Evolutionary conservation across 2,888 invertebrate genomes (phyloP).

Genomic region (Byasa hedistus): DNA sequence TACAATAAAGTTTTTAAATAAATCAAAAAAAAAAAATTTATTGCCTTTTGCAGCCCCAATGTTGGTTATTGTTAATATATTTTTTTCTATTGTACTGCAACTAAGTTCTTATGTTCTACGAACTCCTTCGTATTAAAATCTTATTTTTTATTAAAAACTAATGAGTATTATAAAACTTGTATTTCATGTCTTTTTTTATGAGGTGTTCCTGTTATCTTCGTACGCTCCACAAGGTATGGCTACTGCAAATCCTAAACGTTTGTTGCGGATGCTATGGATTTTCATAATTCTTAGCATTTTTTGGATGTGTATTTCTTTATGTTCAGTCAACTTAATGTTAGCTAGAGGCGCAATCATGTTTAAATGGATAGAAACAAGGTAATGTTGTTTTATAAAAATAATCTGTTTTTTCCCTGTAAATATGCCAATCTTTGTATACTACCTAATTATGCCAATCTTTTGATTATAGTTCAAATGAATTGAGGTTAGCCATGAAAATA

Average conservation of each 20-base stretch:
- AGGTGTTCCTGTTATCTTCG: slow-evolving; percentile 87
- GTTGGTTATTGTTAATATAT: too few relatives aligned
- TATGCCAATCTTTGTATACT: too few relatives aligned
- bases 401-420: background rate
- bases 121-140: too few relatives aligned
- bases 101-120: too few relatives aligned
- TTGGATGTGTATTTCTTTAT: slow-evolving; percentile 85
- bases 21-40: too few relatives aligned
- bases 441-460: slow-evolving; percentile 26
- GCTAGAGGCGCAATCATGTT: slow-evolving; percentile 81
- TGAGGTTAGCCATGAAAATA: slow-evolving; percentile 77
- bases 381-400: slow-evolving; percentile 28
- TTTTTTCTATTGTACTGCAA: too few relatives aligned
- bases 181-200: slow-evolving; percentile 33
- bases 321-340: slow-evolving; percentile 83
- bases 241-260: slow-evolving; percentile 82
- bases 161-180: too few relatives aligned
- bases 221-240: slow-evolving; percentile 82
- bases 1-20: too few relatives aligned
- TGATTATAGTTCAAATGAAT: slow-evolving; percentile 70
- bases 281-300: slow-evolving; percentile 84
- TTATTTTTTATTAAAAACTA: too few relatives aligned
- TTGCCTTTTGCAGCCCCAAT: too few relatives aligned
- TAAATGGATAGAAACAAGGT: slow-evolving; percentile 83
- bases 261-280: slow-evolving; percentile 86